Conservation (phyloP, 2,797 vertebrate species). For the Novumbra hubbsi region DNA sequence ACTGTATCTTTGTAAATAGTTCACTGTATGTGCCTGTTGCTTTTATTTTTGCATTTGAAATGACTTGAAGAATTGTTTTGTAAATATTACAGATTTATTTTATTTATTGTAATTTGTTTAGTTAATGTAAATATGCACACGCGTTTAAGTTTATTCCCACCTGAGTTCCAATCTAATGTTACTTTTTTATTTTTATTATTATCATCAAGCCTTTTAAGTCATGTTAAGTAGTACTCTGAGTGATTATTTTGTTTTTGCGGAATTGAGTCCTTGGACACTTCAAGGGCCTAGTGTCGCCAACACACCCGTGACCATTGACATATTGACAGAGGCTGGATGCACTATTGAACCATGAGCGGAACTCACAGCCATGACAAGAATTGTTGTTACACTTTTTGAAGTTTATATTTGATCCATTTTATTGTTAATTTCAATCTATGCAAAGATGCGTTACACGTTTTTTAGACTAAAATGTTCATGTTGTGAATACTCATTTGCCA, state of each 20-base stretch:
- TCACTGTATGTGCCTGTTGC: conserved; percentile 46
- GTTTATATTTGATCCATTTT: background rate
- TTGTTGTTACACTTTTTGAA: background rate
- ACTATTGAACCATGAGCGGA: background rate
- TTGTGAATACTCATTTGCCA: conserved; percentile 24
- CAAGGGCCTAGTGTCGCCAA: background rate
- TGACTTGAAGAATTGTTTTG: conserved; percentile 45
- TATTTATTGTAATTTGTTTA: conserved; percentile 69
- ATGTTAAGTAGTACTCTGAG: background rate
- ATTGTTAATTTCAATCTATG: conserved; percentile 17
- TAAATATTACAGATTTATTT: conserved; percentile 63
- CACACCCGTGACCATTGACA: background rate
- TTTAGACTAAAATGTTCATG: background rate
- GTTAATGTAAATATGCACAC: conserved; percentile 24
- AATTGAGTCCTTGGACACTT: conserved; percentile 6
- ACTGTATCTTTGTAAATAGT: conserved; percentile 55
- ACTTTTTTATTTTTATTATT: background rate
- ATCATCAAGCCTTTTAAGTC: conserved; percentile 34
- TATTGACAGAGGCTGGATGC: background rate
- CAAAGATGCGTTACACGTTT: no score
- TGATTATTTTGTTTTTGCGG: conserved; percentile 10
- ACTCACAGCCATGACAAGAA: background rate
- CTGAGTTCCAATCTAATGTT: background rate
- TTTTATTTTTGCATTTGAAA: conserved; percentile 59
- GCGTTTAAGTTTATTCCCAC: background rate